Evolutionary conservation across 2,113 vertebrate species (phyloP), one percentile per base, ranked within the genome.

Genomic region (Leptobrachium leishanense): DNA sequence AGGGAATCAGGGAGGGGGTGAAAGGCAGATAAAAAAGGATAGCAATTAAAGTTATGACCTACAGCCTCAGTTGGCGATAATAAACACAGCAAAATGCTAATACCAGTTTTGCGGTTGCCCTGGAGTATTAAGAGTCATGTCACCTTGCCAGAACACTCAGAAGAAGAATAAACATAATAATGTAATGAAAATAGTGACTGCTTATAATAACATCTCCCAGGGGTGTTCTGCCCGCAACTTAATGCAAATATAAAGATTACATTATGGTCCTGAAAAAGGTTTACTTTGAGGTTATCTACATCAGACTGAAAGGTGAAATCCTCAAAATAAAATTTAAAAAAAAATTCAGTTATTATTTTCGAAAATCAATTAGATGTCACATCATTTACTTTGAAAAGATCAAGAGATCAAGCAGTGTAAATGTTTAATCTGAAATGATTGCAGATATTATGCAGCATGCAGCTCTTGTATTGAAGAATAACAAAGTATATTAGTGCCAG

Each of bases 21-120:
- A 8, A 54, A 68, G n/a, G 31, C 11, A 10, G 13, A 2, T 15
- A 4, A 39, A 1, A 41, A 5, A 1, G 7, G n/a, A 65, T 82
- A 85, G 79, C 77, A 83, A 82, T 85, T 82, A 83, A 68, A 77
- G 74, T 82, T 84, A 71, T 39, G 82, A 81, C 77, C 83, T 41
- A 79, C 74, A 88, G 77, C 77, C 63, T 42, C 59, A 66, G 0
- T 0, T 81, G 63, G 76, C 85, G 77, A 83, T 76, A 78, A 85
- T 43, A 82, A 83, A 82, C 0, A 39, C 72, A 44, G 74, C 20
- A 50, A 76, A 84, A 88, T 78, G 82, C 62, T 84, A 79, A 85
- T 82, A 75, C 68, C 63, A 0, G 31, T 67, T 55, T 80, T 82
- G 74, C 84, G 72, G 72, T 67, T 84, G 9, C 40, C 9, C 80